Percentiles rank a stretch among this genome's conserved stretches.
Evolutionary conservation across 2,797 vertebrate genomes (phyloP).

Genomic region (Loris lydekkerianus): DNA sequence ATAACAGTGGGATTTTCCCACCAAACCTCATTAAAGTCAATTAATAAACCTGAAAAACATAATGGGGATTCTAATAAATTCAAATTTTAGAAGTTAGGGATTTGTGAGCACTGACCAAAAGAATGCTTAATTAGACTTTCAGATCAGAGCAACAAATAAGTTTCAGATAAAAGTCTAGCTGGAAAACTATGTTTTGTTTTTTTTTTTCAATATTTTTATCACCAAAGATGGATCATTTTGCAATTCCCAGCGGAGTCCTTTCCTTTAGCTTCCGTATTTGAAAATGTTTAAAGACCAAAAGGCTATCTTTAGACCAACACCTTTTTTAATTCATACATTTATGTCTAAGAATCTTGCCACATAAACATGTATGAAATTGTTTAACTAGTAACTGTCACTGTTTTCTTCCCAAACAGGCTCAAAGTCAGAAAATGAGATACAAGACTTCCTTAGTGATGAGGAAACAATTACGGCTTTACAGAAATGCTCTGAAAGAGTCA

Average conservation of each 20-base stretch:
- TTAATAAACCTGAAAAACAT: conserved; percentile 36
- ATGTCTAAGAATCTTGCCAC: background rate
- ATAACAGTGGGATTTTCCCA: background rate
- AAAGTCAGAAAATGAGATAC: conserved; percentile 88
- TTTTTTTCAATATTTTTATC: conserved; percentile 56
- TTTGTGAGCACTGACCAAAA: conserved; percentile 2
- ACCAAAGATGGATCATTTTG: conserved; percentile 81
- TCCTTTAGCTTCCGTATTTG: conserved; percentile 75
- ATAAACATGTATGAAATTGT: conserved; percentile 14
- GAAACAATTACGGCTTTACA: conserved; percentile 88
- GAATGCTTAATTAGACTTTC: background rate
- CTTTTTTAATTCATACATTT: conserved; percentile 28
- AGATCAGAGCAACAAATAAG: conserved; percentile 77
- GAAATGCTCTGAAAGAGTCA: conserved; percentile 88
- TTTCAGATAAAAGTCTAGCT: conserved; percentile 85
- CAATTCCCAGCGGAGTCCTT: conserved; percentile 46
- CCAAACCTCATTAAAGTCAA: background rate
- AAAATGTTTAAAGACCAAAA: conserved; percentile 62
- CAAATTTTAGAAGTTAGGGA: conserved; percentile 39
- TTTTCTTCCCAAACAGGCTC: conserved; percentile 86
- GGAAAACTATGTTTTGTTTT: conserved; percentile 73
- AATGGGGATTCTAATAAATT: conserved; percentile 19
- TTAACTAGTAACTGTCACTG: conserved; percentile 41
- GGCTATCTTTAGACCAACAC: background rate
- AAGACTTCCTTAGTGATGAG: conserved; percentile 87